Evolutionary conservation across 64 coral and sea anemone species (phyloP), one percentile per base, ranked within the genome.

Genomic region (Porites australiensis): DNA sequence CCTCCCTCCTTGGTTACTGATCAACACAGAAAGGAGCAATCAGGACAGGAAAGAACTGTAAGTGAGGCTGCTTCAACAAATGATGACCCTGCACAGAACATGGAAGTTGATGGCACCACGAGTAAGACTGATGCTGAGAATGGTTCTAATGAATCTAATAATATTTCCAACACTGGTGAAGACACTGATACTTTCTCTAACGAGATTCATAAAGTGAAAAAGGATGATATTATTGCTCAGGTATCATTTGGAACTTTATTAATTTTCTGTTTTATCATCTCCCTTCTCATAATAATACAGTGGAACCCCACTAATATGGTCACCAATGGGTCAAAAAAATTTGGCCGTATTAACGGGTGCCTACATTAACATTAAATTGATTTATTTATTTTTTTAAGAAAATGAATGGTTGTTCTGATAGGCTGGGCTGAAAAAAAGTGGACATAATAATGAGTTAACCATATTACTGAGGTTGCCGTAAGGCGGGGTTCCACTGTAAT

Each of bases 141-240:
- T 74, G 70, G 70, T 19, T 59, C 69, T 60, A 53, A 59, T 75
- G 69, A 58, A 6, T 58, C 21, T 23, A 88, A 19, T 44, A 50
- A 88, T 75, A 53, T 21, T 6, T 43, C 44, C 8, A 49, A 3
- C 47, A 14, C 51, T 23, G 51, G 48, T 74, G 69, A 88, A 64
- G 50, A 19, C 8, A 21, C 58, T 10, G 19, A 75, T 27, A 46
- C 50, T 59, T 21, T 11, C 55, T 64, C 43, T 44, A 45, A 75
- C 5, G 86, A 88, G 23, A 45, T 59, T 62, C 8, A 44, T 44
- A 73, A 74, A 44, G 51, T 75, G 16, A 88, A 58, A 52, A 88
- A 58, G 15, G 86, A 88, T 21, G 86, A 88, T 11, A 88, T 88
- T 44, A 52, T 88, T 77, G 86, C 86, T 45, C 86, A 88, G 86